Evolutionary conservation across 2,888 invertebrate genomes (phyloP), one percentile per base, ranked within the genome.

Genomic region (Drosophila silvestris): DNA sequence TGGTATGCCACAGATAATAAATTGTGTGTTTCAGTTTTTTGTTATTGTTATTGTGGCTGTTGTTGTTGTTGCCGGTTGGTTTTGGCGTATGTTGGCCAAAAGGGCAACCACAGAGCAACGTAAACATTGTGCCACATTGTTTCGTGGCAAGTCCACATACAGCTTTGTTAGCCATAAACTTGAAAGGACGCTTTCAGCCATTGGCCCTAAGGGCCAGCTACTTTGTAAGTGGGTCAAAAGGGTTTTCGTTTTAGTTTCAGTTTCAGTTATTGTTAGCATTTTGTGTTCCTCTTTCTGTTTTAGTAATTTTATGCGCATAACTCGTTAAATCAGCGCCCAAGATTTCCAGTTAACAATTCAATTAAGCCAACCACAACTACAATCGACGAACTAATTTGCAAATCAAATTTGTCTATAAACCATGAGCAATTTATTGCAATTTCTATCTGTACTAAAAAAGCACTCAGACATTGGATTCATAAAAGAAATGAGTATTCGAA

Each of bases 131-230:
- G 54, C 72, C 79, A 86, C 87, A 89, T 77, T 79, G 47, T 47
- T 70, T 79, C 47, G 61, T 77, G 78, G 71, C 64, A 67, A 71
- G 70, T 70, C 52, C 64, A 28, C 26, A 67, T 47, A 75, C 68
- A 69, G 64, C 77, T 75, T 80, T 82, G 80, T 77, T 82, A 81
- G 76, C 72, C 83, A 85, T 89, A 88, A 89, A 89, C 88, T 82
- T 82, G 26, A 19, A 19, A 53, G 70, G 57, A 68, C 44, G 58
- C 76, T 60, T 52, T 63, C 14, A 39, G 51, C 4, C 32, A 35
- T 16, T 63, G 60, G 59, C 44, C 47, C 51, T 37, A 32, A 52
- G 61, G 54, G 50, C 30, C 52, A 62, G 65, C 47, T 77, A 47
- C 53, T 62, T 50, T 54, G 32, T 32, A 65, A 88, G 66, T 89